phyloP scores from a whole-genome alignment of 1,140 invertebrate species.

The Polyergus mexicanus region DNA sequence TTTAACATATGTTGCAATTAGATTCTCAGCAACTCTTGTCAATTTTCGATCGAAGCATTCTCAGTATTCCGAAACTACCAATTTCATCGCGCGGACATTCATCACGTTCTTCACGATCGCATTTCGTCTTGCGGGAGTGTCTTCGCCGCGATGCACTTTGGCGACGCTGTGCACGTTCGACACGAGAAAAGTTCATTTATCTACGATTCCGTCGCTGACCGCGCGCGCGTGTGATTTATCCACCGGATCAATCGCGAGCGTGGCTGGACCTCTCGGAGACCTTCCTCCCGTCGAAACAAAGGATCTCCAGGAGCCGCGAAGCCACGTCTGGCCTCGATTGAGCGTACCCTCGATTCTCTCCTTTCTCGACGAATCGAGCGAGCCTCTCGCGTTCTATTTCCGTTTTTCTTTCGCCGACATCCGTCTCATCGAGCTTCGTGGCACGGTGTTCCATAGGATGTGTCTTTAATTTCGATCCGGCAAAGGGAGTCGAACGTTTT shows the following conservation, averaged over 20 bases:
- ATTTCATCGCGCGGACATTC: conserved; percentile 5
- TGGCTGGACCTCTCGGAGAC: conserved; percentile 45
- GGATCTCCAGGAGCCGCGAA: conserved; percentile 53
- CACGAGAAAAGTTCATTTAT: conserved; percentile 63
- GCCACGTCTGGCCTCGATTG: conserved; percentile 58
- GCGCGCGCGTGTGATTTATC: conserved; percentile 50
- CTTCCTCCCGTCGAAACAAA: conserved; percentile 54
- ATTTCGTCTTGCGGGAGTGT: not conserved
- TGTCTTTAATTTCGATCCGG: not conserved
- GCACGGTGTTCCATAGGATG: not conserved
- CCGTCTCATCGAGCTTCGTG: not conserved
- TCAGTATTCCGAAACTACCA: not conserved
- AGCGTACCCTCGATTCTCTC: not conserved
- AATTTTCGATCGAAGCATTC: not conserved
- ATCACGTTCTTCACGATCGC: conserved; percentile 30
- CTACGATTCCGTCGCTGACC: conserved; percentile 47
- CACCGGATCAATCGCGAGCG: conserved; percentile 46
- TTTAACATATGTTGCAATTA: not conserved
- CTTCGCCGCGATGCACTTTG: not conserved
- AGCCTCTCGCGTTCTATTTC: not conserved
- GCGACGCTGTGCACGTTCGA: conserved; percentile 25
- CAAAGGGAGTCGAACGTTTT: not conserved
- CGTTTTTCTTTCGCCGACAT: conserved; percentile 30
- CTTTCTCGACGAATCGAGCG: conserved; percentile 16
- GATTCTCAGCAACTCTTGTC: not conserved